A percentile compares a stretch with the other conserved stretches of the same genome.
Conservation (phyloP, 2,113 vertebrate genomes). For the Poeciliopsis prolifica region DNA sequence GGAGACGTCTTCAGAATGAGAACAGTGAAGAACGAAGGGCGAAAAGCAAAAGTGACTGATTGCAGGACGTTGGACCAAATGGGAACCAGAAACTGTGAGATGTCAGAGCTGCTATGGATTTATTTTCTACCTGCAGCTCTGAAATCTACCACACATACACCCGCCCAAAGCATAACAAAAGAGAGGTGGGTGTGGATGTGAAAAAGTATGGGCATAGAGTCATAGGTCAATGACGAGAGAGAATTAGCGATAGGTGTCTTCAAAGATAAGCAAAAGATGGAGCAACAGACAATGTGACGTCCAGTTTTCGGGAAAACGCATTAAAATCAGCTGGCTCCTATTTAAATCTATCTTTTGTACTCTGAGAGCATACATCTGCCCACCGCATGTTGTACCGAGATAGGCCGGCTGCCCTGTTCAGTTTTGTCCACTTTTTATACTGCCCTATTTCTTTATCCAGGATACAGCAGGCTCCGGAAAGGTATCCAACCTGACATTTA, state of each 20-base stretch:
- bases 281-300: slow-evolving; percentile 27
- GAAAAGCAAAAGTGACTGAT: slow-evolving; percentile 64
- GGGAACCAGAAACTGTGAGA: slow-evolving; percentile 74
- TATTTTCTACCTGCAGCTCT: slow-evolving; percentile 68
- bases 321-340: slow-evolving; percentile 72
- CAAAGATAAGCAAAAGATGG: slow-evolving; percentile 53
- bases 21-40: slow-evolving; percentile 39
- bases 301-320: slow-evolving; percentile 36
- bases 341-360: slow-evolving; percentile 75
- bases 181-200: slow-evolving; percentile 32
- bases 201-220: slow-evolving; percentile 58
- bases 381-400: slow-evolving; percentile 68
- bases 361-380: slow-evolving; percentile 70
- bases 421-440: slow-evolving; percentile 37
- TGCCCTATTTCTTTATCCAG: slow-evolving; percentile 23
- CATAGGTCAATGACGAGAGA: slow-evolving; percentile 59
- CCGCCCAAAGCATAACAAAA: slow-evolving; percentile 55
- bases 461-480: background rate
- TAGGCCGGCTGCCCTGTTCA: slow-evolving; percentile 69
- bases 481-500: background rate
- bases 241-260: slow-evolving; percentile 54
- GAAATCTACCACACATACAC: slow-evolving; percentile 69
- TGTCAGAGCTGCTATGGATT: slow-evolving; percentile 66
- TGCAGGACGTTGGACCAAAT: slow-evolving; percentile 68
- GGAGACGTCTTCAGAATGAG: slow-evolving; percentile 30